Evolutionary conservation across 2,113 vertebrate genomes (phyloP), one percentile per base, ranked within the genome.

Genomic region (Astatoreochromis straeleni): DNA sequence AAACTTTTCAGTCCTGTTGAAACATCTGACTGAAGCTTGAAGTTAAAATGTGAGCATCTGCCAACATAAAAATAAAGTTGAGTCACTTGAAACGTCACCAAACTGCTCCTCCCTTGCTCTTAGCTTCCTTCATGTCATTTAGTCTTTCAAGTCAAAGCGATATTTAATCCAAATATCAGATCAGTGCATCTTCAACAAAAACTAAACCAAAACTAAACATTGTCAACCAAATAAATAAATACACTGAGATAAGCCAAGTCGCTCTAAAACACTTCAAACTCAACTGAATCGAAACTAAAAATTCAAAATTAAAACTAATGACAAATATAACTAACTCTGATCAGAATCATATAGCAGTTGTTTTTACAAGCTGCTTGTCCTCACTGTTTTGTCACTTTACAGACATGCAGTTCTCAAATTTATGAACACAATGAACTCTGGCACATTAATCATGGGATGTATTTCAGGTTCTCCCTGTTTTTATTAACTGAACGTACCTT

Each of bases 381-480:
- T 55, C 21, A 3, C 4, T 14, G 5, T n/a, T 40, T 40, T 33
- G 7, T 21, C 60, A n/a, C 54, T 75, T 80, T 17, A 55, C 42
- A 40, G 5, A 58, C 14, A 12, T 2, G 65, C 13, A 19, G 26
- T 78, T 78, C 70, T 49, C 10, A 49, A 49, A 49, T 78, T 49
- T 49, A 73, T 53, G 35, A 53, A 40, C 84, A 29, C 87, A 82
- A 19, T 13, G 7, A 9, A 60, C 63, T n/a, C 58, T 31, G n/a
- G 79, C 42, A 40, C 24, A 42, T 54, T 4, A 80, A 58, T 82
- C 7, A 10, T 47, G 19, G 49, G 35, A 73, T 53, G 87, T 31
- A 83, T 92, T 94, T 93, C 94, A 92, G 87, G 95, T 94, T 95
- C 19, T 86, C 53, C 93, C 85, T 75, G 92, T 93, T 94, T 63